A percentile compares a stretch with the other conserved stretches of the same genome.
These are phyloP conservation scores for Odobenus rosmarus DNA, from an alignment of 2,113 vertebrate genomes.

Conservation along the genomic window DNA sequence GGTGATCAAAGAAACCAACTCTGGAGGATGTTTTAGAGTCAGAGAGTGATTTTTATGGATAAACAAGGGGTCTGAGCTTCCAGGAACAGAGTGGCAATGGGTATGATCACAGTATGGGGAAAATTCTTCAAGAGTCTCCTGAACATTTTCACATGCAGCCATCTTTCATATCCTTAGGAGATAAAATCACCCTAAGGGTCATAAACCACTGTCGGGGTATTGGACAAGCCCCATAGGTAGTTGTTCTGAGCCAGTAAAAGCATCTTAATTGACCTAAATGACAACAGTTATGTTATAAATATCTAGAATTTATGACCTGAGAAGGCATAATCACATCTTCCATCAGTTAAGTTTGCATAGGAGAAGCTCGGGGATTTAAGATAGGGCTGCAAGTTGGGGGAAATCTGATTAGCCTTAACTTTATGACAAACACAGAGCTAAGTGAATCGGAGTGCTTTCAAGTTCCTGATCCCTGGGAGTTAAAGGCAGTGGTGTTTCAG, in stretches of 20 bases:
- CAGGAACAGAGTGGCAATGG: conserved; percentile 48
- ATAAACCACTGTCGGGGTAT: conserved; percentile 74
- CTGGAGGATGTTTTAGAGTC: conserved; percentile 45
- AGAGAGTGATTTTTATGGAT: conserved; percentile 46
- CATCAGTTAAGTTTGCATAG: conserved; percentile 76
- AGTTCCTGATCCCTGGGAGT: conserved; percentile 73
- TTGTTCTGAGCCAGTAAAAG: conserved; percentile 74
- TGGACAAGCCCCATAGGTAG: conserved; percentile 71
- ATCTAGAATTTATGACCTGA: conserved; percentile 80
- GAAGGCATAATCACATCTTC: conserved; percentile 75
- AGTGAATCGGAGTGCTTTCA: conserved; percentile 71
- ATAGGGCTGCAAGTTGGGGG: conserved; percentile 68
- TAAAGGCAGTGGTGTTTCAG: conserved; percentile 63
- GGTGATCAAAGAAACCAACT: conserved; percentile 62
- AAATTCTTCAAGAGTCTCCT: neutral
- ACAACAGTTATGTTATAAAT: conserved; percentile 83
- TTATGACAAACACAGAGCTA: conserved; percentile 71
- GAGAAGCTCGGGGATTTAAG: conserved; percentile 72
- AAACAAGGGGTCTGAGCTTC: conserved; percentile 29
- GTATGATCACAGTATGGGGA: neutral
- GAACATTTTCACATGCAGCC: conserved; percentile 58
- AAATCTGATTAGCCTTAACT: conserved; percentile 75
- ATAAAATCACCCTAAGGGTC: conserved; percentile 73
- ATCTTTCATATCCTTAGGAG: conserved; percentile 74
- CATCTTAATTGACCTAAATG: conserved; percentile 83